A percentile compares a stretch with the other conserved stretches of the same genome.
These are phyloP conservation scores for Erithacus rubecula DNA, from an alignment of 2,797 vertebrate genomes.

Conservation along the genomic window DNA sequence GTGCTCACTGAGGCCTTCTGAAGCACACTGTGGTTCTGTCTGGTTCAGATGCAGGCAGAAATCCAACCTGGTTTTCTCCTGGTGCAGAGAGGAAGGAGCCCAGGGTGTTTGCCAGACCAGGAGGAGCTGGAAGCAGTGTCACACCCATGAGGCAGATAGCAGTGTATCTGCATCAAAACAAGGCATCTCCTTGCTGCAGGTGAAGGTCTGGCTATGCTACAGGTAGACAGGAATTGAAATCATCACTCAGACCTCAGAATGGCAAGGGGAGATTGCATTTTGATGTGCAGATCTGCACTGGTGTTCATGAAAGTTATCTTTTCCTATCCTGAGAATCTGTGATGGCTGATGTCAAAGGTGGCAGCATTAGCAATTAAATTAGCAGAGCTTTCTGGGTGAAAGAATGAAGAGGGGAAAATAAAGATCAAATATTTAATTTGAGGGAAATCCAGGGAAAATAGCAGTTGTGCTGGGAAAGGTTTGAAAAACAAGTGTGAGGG, in stretches of 20 bases:
- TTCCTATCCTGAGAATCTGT: background rate
- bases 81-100: background rate
- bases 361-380: background rate
- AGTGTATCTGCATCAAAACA: background rate
- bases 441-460: background rate
- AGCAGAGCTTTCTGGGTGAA: background rate
- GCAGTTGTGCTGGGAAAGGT: background rate
- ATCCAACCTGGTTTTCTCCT: background rate
- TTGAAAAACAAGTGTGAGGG: background rate
- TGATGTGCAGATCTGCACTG: background rate
- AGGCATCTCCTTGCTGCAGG: background rate
- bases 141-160: background rate
- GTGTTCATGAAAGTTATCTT: background rate
- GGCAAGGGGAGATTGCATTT: background rate
- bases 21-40: background rate
- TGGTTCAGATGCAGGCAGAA: background rate
- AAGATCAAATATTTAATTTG: background rate
- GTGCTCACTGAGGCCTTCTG: background rate
- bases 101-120: background rate
- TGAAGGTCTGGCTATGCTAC: background rate
- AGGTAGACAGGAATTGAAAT: background rate
- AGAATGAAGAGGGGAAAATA: background rate
- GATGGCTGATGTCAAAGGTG: background rate
- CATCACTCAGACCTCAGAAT: background rate
- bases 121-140: background rate